These are phyloP conservation scores for Stichopus chloronotus DNA, from an alignment of 35 echinoderm and acorn worm genomes.

Conservation along the genomic window DNA sequence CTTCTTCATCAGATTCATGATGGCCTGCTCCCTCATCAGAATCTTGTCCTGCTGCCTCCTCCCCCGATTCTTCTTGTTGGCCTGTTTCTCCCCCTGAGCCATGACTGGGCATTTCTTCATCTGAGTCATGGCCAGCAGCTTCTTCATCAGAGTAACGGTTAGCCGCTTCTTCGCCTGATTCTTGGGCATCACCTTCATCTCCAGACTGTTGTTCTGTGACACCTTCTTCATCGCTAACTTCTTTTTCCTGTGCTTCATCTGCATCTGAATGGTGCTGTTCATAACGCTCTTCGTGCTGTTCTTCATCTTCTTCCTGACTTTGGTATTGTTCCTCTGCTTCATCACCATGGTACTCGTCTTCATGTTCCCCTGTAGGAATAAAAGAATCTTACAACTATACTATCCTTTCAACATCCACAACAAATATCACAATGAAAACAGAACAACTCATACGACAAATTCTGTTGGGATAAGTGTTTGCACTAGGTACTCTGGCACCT, in stretches of 20 bases:
- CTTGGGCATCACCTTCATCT: conserved; percentile 34
- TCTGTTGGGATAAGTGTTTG: neutral
- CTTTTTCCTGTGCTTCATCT: conserved; percentile 46
- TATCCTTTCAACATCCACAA: neutral
- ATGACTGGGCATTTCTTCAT: conserved; percentile 22
- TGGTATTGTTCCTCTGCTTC: neutral
- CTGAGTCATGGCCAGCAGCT: neutral
- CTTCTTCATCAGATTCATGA: neutral
- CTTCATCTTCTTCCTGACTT: conserved; percentile 37
- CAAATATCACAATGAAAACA: neutral
- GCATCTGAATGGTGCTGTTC: conserved; percentile 49
- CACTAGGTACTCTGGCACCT: too few species aligned
- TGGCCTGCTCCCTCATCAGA: neutral
- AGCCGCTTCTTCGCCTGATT: conserved; percentile 34
- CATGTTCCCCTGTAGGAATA: neutral
- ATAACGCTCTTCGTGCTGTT: conserved; percentile 1
- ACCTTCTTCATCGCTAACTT: conserved; percentile 38
- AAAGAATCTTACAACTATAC: neutral
- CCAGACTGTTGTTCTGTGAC: conserved; percentile 22
- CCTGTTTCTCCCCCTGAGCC: neutral
- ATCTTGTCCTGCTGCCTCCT: neutral
- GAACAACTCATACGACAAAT: neutral
- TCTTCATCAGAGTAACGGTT: conserved; percentile 34
- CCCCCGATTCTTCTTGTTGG: neutral
- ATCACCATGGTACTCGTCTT: conserved; percentile 29